A percentile compares a stretch with the other conserved stretches of the same genome.
phyloP scores from a whole-genome alignment of 2,888 invertebrate genomes.

The Petrolisthes cinctipes region DNA sequence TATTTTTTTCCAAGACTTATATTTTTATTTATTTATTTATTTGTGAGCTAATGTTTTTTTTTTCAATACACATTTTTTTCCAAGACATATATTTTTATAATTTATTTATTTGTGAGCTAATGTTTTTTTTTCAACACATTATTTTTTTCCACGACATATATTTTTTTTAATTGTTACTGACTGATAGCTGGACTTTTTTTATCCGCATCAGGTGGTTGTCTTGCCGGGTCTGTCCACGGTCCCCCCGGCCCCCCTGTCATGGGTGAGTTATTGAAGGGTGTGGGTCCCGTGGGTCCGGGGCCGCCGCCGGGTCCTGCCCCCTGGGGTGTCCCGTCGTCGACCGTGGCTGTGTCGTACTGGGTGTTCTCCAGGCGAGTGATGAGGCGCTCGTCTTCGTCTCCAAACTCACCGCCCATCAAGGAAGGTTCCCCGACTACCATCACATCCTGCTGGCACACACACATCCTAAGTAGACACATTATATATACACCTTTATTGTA shows the following conservation, averaged over 20 bases:
- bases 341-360: conserved; percentile 85
- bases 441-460: conserved; percentile 81
- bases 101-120: too few relatives aligned
- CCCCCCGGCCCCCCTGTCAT: conserved; percentile 70
- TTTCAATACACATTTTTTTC: too few relatives aligned
- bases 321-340: conserved; percentile 77
- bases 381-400: conserved; percentile 97
- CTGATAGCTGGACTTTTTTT: conserved; percentile 86
- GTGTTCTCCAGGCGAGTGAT: conserved; percentile 98
- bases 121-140: too few relatives aligned
- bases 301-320: conserved; percentile 74
- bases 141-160: too few relatives aligned
- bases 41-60: too few relatives aligned
- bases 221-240: conserved; percentile 68
- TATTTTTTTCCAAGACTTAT: too few relatives aligned
- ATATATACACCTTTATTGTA: too few relatives aligned
- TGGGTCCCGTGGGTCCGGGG: conserved; percentile 54
- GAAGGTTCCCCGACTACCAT: conserved; percentile 99
- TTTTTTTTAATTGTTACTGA: conserved; percentile 74
- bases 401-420: conserved; percentile 99
- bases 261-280: conserved; percentile 74
- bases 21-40: too few relatives aligned
- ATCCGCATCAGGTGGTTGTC: conserved; percentile 78
- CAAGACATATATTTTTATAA: too few relatives aligned
- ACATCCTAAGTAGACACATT: conserved; percentile 42